Evolutionary conservation across 2,797 vertebrate species (phyloP).

Genomic region (Micrastur ruficollis): DNA sequence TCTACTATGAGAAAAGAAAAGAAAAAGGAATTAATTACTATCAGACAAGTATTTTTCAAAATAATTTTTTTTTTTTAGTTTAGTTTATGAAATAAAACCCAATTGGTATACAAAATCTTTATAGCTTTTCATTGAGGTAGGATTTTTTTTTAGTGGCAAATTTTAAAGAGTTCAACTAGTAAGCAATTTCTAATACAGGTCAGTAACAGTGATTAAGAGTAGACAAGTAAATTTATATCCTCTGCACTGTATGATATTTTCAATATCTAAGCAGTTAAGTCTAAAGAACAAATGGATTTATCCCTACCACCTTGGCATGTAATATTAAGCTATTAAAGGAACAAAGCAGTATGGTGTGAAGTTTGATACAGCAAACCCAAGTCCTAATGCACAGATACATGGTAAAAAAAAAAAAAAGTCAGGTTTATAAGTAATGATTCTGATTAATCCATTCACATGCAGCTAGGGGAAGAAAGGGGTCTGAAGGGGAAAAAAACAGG

Average conservation of each 20-base stretch:
- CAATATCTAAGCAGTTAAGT: neutral
- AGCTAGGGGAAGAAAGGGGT: neutral
- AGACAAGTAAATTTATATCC: neutral
- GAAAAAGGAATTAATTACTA: neutral
- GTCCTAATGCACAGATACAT: neutral
- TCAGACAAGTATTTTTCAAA: neutral
- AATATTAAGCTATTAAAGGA: neutral
- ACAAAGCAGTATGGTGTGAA: neutral
- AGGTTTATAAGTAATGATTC: neutral
- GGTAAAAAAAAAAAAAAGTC: neutral
- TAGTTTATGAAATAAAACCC: neutral
- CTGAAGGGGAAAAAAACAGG: neutral
- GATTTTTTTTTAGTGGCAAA: neutral
- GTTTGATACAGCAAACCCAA: neutral
- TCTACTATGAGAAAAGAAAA: neutral
- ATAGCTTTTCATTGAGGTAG: neutral
- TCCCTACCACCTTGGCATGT: neutral
- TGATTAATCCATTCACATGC: neutral
- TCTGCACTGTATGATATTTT: neutral
- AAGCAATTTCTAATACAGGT: neutral
- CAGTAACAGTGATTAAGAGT: neutral
- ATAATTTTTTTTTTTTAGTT: neutral
- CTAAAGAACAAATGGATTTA: constrained; percentile 10
- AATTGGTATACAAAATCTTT: neutral
- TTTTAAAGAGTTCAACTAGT: neutral